Percentiles rank a stretch among this genome's conserved stretches.
Evolutionary conservation across 2,113 vertebrate genomes (phyloP).

Genomic region (Pleuronectes platessa): DNA sequence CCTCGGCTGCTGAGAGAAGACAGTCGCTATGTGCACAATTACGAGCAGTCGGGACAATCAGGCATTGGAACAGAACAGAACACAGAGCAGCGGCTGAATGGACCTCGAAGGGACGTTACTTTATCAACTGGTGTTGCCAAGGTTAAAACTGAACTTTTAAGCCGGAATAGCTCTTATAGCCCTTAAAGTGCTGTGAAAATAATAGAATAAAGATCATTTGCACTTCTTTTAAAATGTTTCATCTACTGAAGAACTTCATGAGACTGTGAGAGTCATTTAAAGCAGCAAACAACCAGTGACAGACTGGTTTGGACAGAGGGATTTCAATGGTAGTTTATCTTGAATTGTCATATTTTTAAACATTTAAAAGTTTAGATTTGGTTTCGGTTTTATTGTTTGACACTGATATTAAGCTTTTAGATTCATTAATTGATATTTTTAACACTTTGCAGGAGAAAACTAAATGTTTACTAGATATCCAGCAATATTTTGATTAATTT

Average conservation of each 20-base stretch:
- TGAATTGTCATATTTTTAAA: too few species aligned
- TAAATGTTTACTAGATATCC: background rate
- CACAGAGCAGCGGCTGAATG: background rate
- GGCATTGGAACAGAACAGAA: constrained; percentile 6
- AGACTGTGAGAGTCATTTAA: background rate
- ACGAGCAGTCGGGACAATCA: constrained; percentile 8
- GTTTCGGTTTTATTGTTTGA: too few species aligned
- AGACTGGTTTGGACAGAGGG: too few species aligned
- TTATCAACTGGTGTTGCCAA: background rate
- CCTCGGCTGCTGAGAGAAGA: constrained; percentile 18
- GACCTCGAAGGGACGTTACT: constrained; percentile 12
- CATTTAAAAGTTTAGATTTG: too few species aligned
- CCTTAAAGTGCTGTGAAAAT: background rate
- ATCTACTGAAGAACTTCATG: background rate
- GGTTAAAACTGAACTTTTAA: constrained; percentile 9
- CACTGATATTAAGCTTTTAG: too few species aligned
- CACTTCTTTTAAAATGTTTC: too few species aligned
- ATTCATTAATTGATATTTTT: too few species aligned
- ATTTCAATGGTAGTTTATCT: too few species aligned
- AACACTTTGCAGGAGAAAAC: too few species aligned
- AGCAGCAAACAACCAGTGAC: too few species aligned
- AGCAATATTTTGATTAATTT: background rate
- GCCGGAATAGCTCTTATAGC: background rate
- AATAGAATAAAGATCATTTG: background rate
- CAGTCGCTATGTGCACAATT: constrained; percentile 12